Evolutionary conservation across 2,888 invertebrate species (phyloP).

Genomic region (Ectemnius lituratus): DNA sequence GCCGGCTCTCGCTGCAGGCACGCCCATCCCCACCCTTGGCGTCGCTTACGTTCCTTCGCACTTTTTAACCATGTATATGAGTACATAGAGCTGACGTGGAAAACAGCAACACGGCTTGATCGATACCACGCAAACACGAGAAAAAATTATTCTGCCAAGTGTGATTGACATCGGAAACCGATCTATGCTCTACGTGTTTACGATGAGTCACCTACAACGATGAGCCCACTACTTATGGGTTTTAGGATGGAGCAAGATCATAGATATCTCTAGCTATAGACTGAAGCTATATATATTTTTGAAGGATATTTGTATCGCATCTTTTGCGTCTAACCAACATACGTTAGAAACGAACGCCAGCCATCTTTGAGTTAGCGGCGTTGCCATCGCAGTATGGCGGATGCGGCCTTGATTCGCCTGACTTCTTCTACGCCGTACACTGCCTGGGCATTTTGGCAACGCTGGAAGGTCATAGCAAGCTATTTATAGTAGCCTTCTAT

Average conservation of each 20-base stretch:
- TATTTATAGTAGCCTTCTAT: conserved; percentile 71
- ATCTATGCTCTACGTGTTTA: too few species aligned
- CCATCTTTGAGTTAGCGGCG: conserved; percentile 52
- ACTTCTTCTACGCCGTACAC: conserved; percentile 39
- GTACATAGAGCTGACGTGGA: conserved; percentile 50
- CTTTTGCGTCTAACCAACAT: too few species aligned
- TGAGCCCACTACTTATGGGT: too few species aligned
- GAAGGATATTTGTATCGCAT: too few species aligned
- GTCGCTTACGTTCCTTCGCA: conserved; percentile 38
- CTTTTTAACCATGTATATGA: conserved; percentile 52
- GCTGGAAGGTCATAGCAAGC: conserved; percentile 63
- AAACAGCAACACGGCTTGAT: conserved; percentile 62
- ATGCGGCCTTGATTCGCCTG: conserved; percentile 58
- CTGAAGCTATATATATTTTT: too few species aligned
- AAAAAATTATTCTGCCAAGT: neutral
- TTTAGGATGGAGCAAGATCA: too few species aligned
- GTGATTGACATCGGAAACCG: too few species aligned
- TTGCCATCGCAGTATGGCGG: conserved; percentile 58
- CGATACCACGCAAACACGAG: conserved; percentile 57
- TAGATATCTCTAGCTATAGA: too few species aligned
- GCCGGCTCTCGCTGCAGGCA: conserved; percentile 68
- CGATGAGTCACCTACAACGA: too few species aligned
- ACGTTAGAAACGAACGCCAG: conserved; percentile 7
- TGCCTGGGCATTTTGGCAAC: conserved; percentile 72
- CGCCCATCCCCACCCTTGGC: conserved; percentile 66